A percentile compares a stretch with the other conserved stretches of the same genome.
Evolutionary conservation across 1,140 invertebrate genomes (phyloP).

Genomic region (Octopus sinensis): DNA sequence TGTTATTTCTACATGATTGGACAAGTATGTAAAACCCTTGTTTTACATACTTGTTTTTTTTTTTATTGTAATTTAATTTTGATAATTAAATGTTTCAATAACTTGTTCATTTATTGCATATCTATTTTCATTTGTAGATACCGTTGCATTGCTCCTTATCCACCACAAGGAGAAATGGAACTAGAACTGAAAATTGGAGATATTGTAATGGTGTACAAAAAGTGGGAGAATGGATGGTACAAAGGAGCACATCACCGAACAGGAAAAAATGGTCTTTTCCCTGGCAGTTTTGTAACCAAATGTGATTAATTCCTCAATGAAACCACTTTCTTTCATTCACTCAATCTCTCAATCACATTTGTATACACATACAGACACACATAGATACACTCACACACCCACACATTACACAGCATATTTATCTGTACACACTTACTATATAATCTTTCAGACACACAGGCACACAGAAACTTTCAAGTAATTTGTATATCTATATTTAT

Average conservation of each 20-base stretch:
- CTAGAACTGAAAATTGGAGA: conserved; percentile 85
- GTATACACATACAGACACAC: too few species aligned
- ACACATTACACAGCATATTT: too few species aligned
- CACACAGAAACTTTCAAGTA: too few species aligned
- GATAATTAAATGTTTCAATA: not conserved
- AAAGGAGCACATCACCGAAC: conserved; percentile 87
- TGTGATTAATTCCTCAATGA: conserved; percentile 24
- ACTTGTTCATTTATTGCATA: not conserved
- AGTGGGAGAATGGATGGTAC: conserved; percentile 92
- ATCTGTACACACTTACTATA: too few species aligned
- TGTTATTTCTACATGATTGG: too few species aligned
- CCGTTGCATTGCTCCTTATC: conserved; percentile 88
- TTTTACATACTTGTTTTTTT: not conserved
- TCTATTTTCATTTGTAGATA: conserved; percentile 60
- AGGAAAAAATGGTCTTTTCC: conserved; percentile 87
- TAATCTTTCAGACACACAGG: too few species aligned
- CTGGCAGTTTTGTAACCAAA: conserved; percentile 84
- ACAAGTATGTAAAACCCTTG: not conserved
- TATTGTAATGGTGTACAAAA: conserved; percentile 86
- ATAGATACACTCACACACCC: too few species aligned
- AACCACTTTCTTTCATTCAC: too few species aligned
- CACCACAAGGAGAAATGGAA: conserved; percentile 90
- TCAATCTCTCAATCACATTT: too few species aligned
- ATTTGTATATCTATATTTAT: too few species aligned
- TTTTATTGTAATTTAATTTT: not conserved